phyloP scores from a whole-genome alignment of 2,797 vertebrate species.

The Cyclura pinguis region DNA sequence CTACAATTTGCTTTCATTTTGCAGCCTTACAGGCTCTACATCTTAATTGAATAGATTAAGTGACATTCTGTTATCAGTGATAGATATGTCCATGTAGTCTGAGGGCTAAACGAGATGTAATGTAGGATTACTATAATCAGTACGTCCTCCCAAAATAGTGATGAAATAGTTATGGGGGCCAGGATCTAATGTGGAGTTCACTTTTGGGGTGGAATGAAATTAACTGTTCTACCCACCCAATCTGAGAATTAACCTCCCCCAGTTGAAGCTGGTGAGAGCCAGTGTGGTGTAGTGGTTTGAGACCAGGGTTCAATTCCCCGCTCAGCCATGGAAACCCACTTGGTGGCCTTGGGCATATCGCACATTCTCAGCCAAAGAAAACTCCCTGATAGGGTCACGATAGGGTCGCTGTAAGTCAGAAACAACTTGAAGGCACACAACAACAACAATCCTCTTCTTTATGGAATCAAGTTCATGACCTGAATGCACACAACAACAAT shows the following conservation, averaged over 20 bases:
- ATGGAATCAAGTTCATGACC: too few species aligned
- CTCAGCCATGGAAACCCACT: too few species aligned
- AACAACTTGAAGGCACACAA: too few species aligned
- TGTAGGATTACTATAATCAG: neutral
- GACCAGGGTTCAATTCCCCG: too few species aligned
- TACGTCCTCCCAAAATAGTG: neutral
- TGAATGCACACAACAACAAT: too few species aligned
- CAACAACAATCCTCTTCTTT: too few species aligned
- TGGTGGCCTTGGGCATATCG: too few species aligned
- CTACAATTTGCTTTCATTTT: slow-evolving; percentile 10
- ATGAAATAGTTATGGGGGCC: too few species aligned
- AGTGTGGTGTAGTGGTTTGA: too few species aligned
- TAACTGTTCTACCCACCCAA: neutral
- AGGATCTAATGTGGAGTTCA: neutral
- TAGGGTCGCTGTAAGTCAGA: too few species aligned
- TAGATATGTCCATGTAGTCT: neutral
- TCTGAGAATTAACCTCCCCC: neutral
- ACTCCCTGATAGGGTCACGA: too few species aligned
- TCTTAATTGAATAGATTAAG: neutral
- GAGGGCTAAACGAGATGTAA: neutral
- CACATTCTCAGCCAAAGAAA: too few species aligned
- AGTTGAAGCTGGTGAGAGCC: neutral
- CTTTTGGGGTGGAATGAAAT: neutral
- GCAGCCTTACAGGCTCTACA: neutral
- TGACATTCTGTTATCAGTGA: neutral